Evolutionary conservation across 2,797 vertebrate genomes (phyloP).

Genomic region (Saxicola maurus): DNA sequence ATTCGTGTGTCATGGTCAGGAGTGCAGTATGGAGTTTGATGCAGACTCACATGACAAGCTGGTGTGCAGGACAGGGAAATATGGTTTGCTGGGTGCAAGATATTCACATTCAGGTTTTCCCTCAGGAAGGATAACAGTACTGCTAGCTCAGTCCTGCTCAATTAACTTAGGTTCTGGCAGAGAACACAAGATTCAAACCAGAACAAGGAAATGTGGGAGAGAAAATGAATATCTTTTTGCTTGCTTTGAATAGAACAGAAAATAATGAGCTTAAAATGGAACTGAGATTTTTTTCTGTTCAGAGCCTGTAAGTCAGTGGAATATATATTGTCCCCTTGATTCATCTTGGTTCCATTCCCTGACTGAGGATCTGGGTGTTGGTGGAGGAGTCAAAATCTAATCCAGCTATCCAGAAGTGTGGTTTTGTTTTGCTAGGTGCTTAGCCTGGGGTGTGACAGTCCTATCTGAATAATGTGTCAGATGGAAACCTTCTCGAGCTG

Average conservation of each 20-base stretch:
- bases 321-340: background rate
- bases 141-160: background rate
- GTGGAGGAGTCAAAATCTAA: background rate
- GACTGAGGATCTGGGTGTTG: background rate
- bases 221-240: background rate
- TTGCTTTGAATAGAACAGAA: background rate
- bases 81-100: background rate
- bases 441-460: background rate
- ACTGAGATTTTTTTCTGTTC: background rate
- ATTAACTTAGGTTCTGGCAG: background rate
- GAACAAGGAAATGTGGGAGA: background rate
- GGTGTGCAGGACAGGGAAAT: background rate
- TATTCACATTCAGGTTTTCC: accelerated
- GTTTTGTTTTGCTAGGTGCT: background rate
- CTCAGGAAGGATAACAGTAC: background rate
- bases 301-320: background rate
- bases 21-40: background rate
- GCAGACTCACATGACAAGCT: background rate
- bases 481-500: background rate
- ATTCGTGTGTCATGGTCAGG: background rate
- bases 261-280: background rate
- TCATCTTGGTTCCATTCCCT: background rate
- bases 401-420: background rate
- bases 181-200: background rate
- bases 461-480: background rate